A percentile compares a stretch with the other conserved stretches of the same genome.
Evolutionary conservation across 2,113 vertebrate species (phyloP).

Genomic region (Muntiacus reevesi): DNA sequence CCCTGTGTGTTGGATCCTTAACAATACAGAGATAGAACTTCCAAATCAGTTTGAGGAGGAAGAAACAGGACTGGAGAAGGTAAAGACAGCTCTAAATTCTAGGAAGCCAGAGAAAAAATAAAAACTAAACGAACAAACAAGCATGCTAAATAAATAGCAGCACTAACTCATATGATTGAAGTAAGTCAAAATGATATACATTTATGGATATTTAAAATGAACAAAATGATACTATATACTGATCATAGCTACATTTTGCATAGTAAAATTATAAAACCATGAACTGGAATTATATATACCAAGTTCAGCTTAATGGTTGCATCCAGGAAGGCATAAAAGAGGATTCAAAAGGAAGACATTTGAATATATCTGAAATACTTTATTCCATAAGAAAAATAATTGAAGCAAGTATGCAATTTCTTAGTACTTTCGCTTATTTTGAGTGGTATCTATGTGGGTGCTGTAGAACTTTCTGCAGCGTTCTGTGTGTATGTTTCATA

Average conservation of each 20-base stretch:
- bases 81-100: neutral
- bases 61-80: neutral
- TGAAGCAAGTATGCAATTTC: neutral
- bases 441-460: neutral
- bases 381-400: conserved; percentile 20
- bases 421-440: conserved; percentile 16
- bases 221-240: neutral
- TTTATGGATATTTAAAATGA: neutral
- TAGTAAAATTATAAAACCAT: neutral
- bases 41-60: neutral
- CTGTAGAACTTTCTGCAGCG: neutral
- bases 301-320: neutral
- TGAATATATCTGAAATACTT: neutral
- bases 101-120: neutral
- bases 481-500: conserved; percentile 3
- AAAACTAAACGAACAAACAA: neutral
- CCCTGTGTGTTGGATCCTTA: neutral
- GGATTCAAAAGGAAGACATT: neutral
- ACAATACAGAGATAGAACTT: neutral
- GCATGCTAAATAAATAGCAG: neutral
- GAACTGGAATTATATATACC: neutral
- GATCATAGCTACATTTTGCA: neutral
- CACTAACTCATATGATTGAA: neutral
- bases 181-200: neutral
- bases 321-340: neutral